Evolutionary conservation across 2,797 vertebrate genomes (phyloP), one percentile per base, ranked within the genome.

Genomic region (Siniperca scherzeri): DNA sequence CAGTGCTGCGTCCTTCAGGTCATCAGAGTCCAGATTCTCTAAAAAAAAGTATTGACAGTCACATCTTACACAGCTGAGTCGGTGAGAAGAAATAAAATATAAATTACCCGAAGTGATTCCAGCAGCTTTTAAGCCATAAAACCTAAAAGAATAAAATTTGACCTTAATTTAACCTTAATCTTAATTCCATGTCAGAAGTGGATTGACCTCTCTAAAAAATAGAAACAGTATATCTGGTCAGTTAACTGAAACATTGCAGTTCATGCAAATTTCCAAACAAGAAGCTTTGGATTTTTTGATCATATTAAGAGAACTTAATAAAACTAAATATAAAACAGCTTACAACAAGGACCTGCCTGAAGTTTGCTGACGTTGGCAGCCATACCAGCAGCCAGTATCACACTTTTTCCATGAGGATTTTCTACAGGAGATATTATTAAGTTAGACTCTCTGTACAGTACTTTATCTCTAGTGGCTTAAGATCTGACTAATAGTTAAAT

Each of bases 1-100:
- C 68, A 73, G 13, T 14, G 77, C 64, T 25, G 82, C 57, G 7
- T 69, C 70, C 21, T 64, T 88, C 60, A 78, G 21, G 27, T 76
- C n/a, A 55, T 57, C 50, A 60, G 53, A 36, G 33, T n/a, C 46
- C 65, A 67, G 17, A 44, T 21, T 66, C 64, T 83, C 42, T 7
- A 33, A 10, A 40, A 2, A 16, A 33, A 7, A 40, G 27, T 2
- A 27, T 9, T 3, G 16, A 21, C 8, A 57, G 9, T 69, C 13
- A 66, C 19, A 30, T 19, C 2, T 10, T 11, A 44, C 4, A 17
- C 13, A 67, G 10, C 36, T n/a, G 30, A 12, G 11, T 55, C 25
- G 10, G n/a, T 25, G 57, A 8, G 57, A 33, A 52, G 21, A 52
- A 10, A 44, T 38, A 50, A n/a, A 22, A 21, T 22, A 40, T 21